A percentile compares a stretch with the other conserved stretches of the same genome.
These are phyloP conservation scores for Coelogynopora nodosa DNA, from an alignment of 2,888 invertebrate genomes.

Conservation along the genomic window DNA sequence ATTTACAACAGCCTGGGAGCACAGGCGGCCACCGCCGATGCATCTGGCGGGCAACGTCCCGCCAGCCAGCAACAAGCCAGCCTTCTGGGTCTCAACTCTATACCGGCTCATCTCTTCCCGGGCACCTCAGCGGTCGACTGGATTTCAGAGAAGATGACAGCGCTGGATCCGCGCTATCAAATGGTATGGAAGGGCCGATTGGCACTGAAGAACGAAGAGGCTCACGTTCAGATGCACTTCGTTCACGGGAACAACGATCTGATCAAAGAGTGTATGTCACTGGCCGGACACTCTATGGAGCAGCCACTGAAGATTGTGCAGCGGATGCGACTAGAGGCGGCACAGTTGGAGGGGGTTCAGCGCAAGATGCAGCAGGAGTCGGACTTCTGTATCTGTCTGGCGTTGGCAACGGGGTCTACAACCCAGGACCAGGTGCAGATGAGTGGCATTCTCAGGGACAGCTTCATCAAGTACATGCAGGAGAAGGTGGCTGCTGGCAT, in stretches of 20 bases:
- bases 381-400: slow-evolving; percentile 91
- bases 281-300: slow-evolving; percentile 6
- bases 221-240: slow-evolving; percentile 97
- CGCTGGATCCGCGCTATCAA: slow-evolving; percentile 74
- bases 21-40: slow-evolving; percentile 8
- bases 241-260: slow-evolving; percentile 87
- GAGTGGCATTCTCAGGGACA: slow-evolving; percentile 78
- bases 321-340: slow-evolving; percentile 90
- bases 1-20: background rate
- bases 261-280: slow-evolving; percentile 79
- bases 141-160: slow-evolving; percentile 45
- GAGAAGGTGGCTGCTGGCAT: slow-evolving; percentile 97
- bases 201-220: slow-evolving; percentile 90
- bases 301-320: slow-evolving; percentile 78
- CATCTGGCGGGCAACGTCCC: slow-evolving; percentile 49
- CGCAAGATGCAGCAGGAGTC: slow-evolving; percentile 93
- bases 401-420: slow-evolving; percentile 88
- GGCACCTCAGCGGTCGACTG: slow-evolving; percentile 11
- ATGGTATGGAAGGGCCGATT: slow-evolving; percentile 95
- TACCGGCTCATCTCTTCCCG: background rate
- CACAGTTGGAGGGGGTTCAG: slow-evolving; percentile 89
- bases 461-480: slow-evolving; percentile 91
- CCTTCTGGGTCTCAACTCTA: background rate
- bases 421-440: slow-evolving; percentile 83
- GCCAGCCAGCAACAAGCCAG: slow-evolving; percentile 48